Evolutionary conservation across 2,888 invertebrate species (phyloP).

Genomic region (Cotesia congregata): DNA sequence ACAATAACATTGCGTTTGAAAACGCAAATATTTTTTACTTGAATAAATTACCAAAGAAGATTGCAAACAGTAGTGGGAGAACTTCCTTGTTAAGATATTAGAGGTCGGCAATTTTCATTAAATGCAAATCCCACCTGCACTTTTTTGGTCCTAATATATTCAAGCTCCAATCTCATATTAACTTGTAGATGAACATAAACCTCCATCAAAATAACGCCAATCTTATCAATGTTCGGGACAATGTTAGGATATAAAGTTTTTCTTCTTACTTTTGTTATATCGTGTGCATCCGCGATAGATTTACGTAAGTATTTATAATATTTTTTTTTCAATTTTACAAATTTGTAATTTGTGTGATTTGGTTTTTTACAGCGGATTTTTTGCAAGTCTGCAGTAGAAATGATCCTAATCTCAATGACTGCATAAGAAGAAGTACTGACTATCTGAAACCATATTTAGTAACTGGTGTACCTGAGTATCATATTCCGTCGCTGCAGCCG

Average conservation of each 20-base stretch:
- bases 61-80: conserved; percentile 14
- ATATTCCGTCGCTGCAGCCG: conserved; percentile 79
- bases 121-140: conserved; percentile 24
- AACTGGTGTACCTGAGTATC: conserved; percentile 77
- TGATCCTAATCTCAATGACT: conserved; percentile 75
- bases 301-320: conserved; percentile 34
- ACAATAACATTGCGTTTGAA: conserved; percentile 8
- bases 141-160: conserved; percentile 35
- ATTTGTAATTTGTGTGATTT: conserved; percentile 3
- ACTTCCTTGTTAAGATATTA: conserved; percentile 26
- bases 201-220: neutral
- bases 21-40: conserved; percentile 13
- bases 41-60: conserved; percentile 9
- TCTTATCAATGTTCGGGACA: neutral
- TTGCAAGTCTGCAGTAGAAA: conserved; percentile 72
- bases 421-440: conserved; percentile 74
- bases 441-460: conserved; percentile 75
- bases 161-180: neutral
- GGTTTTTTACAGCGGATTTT: conserved; percentile 72
- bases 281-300: conserved; percentile 27
- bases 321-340: neutral
- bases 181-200: conserved; percentile 14
- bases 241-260: conserved; percentile 21
- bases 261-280: neutral
- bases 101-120: conserved; percentile 29